A percentile compares a stretch with the other conserved stretches of the same genome.
Evolutionary conservation across 2,797 vertebrate species (phyloP).

Genomic region (Acanthurus lineatus): DNA sequence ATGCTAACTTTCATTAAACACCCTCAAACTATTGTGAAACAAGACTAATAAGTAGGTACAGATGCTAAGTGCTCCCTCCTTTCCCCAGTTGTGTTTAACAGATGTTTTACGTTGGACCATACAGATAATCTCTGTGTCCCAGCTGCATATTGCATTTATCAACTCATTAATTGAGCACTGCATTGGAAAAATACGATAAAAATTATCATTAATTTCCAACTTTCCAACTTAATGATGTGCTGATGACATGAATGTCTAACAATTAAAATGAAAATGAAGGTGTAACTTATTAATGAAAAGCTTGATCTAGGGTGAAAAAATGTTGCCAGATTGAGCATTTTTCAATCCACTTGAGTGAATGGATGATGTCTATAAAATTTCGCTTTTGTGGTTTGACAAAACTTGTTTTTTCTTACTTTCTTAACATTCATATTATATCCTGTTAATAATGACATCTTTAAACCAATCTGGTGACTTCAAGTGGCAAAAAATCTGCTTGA

Average conservation of each 20-base stretch:
- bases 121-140: not conserved
- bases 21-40: too few relatives aligned
- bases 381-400: too few relatives aligned
- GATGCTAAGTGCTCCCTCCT: not conserved
- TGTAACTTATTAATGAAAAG: not conserved
- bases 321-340: too few relatives aligned
- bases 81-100: not conserved
- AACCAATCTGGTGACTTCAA: too few relatives aligned
- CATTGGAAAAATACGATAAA: not conserved
- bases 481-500: too few relatives aligned
- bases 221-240: not conserved
- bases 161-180: not conserved
- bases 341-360: too few relatives aligned
- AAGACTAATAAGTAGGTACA: not conserved
- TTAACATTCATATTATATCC: too few relatives aligned
- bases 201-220: not conserved
- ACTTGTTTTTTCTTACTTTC: too few relatives aligned
- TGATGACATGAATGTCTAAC: not conserved
- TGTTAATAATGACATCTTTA: too few relatives aligned
- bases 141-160: not conserved
- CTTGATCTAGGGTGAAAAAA: too few relatives aligned
- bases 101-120: not conserved
- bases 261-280: not conserved
- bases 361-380: too few relatives aligned
- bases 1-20: slow-evolving; percentile 24